These are phyloP conservation scores for Styela plicata DNA, from an alignment of 23 tunicate species.

Conservation along the genomic window DNA sequence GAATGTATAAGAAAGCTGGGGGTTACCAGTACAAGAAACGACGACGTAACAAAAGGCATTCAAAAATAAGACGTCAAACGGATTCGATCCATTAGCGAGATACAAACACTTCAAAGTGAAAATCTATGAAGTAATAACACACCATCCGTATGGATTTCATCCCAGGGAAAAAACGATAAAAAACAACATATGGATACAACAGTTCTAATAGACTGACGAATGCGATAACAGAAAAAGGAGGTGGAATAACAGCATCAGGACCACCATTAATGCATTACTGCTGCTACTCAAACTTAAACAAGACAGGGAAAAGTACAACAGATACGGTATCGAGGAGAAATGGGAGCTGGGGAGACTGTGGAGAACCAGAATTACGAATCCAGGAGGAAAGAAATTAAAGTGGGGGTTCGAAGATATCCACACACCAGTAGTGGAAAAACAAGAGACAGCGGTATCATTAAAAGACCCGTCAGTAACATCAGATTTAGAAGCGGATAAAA, in stretches of 20 bases:
- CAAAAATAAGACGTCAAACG: neutral
- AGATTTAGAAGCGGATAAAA: neutral
- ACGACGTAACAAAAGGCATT: too few species aligned
- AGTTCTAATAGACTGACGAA: neutral
- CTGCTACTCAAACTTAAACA: neutral
- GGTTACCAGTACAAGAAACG: too few species aligned
- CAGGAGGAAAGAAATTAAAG: neutral
- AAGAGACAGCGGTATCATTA: neutral
- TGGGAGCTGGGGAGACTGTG: neutral
- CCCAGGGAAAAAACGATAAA: neutral
- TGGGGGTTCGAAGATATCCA: neutral
- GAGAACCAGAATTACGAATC: neutral
- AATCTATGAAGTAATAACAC: neutral
- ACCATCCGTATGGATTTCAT: neutral
- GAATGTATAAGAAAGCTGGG: too few species aligned
- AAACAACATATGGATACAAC: neutral
- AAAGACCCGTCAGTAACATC: neutral
- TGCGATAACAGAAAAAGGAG: neutral
- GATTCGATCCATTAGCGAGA: neutral
- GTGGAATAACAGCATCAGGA: neutral
- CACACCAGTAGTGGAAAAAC: neutral
- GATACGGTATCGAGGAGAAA: too few species aligned
- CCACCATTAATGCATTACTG: neutral
- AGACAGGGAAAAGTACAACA: neutral
- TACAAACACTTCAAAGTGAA: neutral